Conservation (phyloP, 2,113 vertebrate genomes). For the Acinonyx jubatus region DNA sequence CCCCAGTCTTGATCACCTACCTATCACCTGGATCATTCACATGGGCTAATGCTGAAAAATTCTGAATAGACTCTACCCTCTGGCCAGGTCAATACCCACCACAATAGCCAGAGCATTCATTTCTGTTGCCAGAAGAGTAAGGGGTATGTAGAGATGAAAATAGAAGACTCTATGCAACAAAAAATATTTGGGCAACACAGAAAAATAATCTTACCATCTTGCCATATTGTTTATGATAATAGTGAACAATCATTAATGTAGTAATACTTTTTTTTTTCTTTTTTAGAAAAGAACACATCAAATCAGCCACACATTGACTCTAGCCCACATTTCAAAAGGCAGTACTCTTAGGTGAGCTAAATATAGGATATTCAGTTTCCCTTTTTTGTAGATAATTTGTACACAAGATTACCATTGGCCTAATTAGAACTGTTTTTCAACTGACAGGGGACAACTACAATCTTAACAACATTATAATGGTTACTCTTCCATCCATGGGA, state of each 20-base stretch:
- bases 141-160: not conserved
- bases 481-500: not conserved
- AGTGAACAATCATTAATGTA: not conserved
- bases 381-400: not conserved
- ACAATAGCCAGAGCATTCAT: not conserved
- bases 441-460: not conserved
- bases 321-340: not conserved
- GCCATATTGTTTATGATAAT: not conserved
- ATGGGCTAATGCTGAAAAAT: not conserved
- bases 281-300: not conserved
- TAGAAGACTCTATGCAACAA: not conserved
- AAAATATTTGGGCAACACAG: not conserved
- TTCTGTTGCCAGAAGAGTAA: not conserved
- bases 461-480: conserved; percentile 19
- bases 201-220: not conserved
- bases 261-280: not conserved
- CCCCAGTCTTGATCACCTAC: not conserved
- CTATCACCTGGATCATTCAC: not conserved
- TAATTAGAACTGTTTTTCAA: conserved; percentile 43
- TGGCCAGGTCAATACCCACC: not conserved
- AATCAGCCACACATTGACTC: not conserved
- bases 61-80: not conserved
- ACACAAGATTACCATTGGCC: not conserved
- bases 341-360: not conserved
- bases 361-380: not conserved